Percentiles rank a stretch among this genome's conserved stretches.
phyloP scores from a whole-genome alignment of 1,140 invertebrate species.

The Ceratoteleas bidentatus region DNA sequence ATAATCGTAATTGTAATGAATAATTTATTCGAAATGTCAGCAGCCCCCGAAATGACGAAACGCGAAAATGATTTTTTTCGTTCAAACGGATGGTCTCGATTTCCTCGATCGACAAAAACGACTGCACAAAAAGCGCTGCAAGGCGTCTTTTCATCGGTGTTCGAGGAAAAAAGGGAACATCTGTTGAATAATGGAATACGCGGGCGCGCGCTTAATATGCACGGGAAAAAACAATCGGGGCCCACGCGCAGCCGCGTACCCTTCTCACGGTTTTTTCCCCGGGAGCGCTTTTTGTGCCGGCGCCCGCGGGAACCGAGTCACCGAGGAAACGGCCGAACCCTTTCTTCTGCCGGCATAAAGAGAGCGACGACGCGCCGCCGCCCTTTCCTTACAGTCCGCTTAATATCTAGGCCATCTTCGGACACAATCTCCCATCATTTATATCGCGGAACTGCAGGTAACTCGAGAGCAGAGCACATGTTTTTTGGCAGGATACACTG shows the following conservation, averaged over 20 bases:
- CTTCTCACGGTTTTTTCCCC: conserved; percentile 73
- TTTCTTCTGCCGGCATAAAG: conserved; percentile 64
- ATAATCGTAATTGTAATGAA: no score
- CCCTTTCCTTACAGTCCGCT: conserved; percentile 75
- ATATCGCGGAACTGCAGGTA: conserved; percentile 61
- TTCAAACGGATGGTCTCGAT: background rate
- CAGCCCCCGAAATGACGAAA: no score
- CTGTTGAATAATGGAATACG: conserved; percentile 30
- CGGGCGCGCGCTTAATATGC: conserved; percentile 23
- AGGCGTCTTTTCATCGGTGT: conserved; percentile 16
- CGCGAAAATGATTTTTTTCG: background rate
- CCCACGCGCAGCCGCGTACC: conserved; percentile 41
- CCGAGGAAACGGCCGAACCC: conserved; percentile 71
- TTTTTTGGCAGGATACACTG: conserved; percentile 7
- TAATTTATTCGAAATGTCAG: no score
- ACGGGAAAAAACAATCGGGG: conserved; percentile 43
- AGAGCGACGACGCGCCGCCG: conserved; percentile 69
- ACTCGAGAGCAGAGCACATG: conserved; percentile 33
- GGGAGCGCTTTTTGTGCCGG: conserved; percentile 57
- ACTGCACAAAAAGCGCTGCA: conserved; percentile 37
- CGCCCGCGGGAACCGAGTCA: conserved; percentile 73
- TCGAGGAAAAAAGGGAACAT: conserved; percentile 2
- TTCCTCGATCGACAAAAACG: conserved; percentile 18
- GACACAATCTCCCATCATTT: conserved; percentile 74
- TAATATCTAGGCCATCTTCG: conserved; percentile 77